A percentile compares a stretch with the other conserved stretches of the same genome.
phyloP scores from a whole-genome alignment of 1,140 invertebrate species.

The Drosophila murphyi region DNA sequence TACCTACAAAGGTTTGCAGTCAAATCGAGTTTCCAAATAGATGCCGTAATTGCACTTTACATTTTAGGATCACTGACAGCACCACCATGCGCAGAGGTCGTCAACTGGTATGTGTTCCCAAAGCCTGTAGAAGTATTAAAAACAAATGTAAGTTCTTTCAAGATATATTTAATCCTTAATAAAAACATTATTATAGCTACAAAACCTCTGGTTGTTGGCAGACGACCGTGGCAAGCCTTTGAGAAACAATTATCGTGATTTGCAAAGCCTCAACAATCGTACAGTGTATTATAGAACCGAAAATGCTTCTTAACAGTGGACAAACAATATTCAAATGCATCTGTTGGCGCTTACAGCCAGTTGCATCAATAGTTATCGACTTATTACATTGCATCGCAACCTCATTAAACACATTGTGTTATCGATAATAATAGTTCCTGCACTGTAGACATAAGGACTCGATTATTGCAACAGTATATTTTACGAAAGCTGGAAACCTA shows the following conservation, averaged over 20 bases:
- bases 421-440: too few species aligned
- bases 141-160: constrained; percentile 24
- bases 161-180: neutral
- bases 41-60: too few species aligned
- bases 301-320: neutral
- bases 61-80: constrained; percentile 92
- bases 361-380: constrained; percentile 15
- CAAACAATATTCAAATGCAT: neutral
- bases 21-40: neutral
- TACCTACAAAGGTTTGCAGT: constrained; percentile 41
- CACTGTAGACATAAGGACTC: too few species aligned
- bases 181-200: constrained; percentile 30
- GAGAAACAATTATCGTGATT: constrained; percentile 85
- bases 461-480: too few species aligned
- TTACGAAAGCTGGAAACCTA: too few species aligned
- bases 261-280: constrained; percentile 34
- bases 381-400: neutral
- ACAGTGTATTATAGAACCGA: constrained; percentile 38
- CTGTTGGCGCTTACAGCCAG: neutral
- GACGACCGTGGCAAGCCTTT: constrained; percentile 85
- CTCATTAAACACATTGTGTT: neutral
- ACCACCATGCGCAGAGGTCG: constrained; percentile 94
- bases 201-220: constrained; percentile 86
- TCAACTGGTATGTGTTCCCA: constrained; percentile 95
- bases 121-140: constrained; percentile 88